Conservation (phyloP, 1,140 invertebrate genomes). For the Conopomorpha cramerella region DNA sequence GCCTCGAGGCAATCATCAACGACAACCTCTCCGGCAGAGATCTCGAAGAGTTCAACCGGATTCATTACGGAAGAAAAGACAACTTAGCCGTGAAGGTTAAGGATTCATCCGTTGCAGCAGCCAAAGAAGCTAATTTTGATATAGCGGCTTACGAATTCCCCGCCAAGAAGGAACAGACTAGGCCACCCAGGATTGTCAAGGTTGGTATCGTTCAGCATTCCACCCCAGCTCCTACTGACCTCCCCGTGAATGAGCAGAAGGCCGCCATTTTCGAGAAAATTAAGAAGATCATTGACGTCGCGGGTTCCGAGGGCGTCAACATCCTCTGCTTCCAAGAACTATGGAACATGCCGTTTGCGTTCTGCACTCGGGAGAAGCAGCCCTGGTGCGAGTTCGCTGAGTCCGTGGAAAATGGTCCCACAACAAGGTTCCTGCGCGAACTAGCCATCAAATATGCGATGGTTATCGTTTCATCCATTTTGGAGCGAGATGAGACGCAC, state of each 20-base stretch:
- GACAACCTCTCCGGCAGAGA: slow-evolving; percentile 63
- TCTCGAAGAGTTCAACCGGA: slow-evolving; percentile 73
- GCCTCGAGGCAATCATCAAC: slow-evolving; percentile 40
- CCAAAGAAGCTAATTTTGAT: slow-evolving; percentile 71
- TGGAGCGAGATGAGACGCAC: slow-evolving; percentile 90
- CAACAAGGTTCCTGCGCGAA: slow-evolving; percentile 81
- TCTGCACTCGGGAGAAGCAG: slow-evolving; percentile 95
- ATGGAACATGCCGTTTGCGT: slow-evolving; percentile 99
- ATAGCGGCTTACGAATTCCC: slow-evolving; percentile 76
- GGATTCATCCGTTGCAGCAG: slow-evolving; percentile 31
- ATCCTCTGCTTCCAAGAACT: slow-evolving; percentile 95
- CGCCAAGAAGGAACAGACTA: slow-evolving; percentile 67
- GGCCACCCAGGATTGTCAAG: slow-evolving; percentile 75
- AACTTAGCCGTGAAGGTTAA: slow-evolving; percentile 36
- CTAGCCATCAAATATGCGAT: slow-evolving; percentile 88
- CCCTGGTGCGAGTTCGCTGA: slow-evolving; percentile 99
- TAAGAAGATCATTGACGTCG: slow-evolving; percentile 78
- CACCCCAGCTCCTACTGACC: slow-evolving; percentile 79
- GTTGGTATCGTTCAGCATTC: slow-evolving; percentile 91
- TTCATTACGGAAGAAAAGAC: slow-evolving; percentile 73
- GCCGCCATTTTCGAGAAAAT: slow-evolving; percentile 83
- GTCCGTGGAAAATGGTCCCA: slow-evolving; percentile 84
- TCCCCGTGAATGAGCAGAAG: slow-evolving; percentile 78
- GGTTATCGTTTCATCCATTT: slow-evolving; percentile 94
- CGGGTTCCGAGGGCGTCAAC: slow-evolving; percentile 82